phyloP scores from a whole-genome alignment of 2,113 vertebrate species.

The Corvus hawaiiensis region DNA sequence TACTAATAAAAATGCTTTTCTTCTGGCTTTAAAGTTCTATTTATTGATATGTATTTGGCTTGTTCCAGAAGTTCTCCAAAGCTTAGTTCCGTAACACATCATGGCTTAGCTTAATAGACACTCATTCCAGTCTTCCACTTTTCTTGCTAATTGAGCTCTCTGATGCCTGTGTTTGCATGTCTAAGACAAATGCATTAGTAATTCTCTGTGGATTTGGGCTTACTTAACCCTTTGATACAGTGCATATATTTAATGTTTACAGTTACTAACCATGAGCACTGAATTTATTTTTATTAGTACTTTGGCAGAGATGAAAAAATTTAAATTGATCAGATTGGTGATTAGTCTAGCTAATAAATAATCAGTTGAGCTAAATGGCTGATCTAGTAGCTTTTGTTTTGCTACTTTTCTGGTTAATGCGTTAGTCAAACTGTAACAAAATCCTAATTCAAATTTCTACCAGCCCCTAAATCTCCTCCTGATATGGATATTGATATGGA shows the following conservation, averaged over 20 bases:
- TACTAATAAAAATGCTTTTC: not conserved
- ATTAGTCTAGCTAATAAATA: not conserved
- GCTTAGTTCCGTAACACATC: not conserved
- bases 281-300: not conserved
- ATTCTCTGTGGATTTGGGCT: not conserved
- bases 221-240: not conserved
- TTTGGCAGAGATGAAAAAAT: not conserved
- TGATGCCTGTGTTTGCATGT: not conserved
- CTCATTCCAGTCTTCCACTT: not conserved
- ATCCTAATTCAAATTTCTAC: conserved; percentile 32
- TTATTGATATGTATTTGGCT: not conserved
- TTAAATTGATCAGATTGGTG: not conserved
- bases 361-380: not conserved
- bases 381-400: not conserved
- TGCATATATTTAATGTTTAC: not conserved
- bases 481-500: conserved; percentile 93
- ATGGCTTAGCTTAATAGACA: not conserved
- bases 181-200: not conserved
- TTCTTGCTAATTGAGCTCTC: not conserved
- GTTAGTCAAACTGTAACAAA: not conserved
- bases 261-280: not conserved
- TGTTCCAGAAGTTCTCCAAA: not conserved
- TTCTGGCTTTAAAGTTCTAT: not conserved
- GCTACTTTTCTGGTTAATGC: not conserved
- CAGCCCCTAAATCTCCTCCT: conserved; percentile 87